These are phyloP conservation scores for Drosophila chauvacae DNA, from an alignment of 1,140 invertebrate genomes.

Conservation along the genomic window DNA sequence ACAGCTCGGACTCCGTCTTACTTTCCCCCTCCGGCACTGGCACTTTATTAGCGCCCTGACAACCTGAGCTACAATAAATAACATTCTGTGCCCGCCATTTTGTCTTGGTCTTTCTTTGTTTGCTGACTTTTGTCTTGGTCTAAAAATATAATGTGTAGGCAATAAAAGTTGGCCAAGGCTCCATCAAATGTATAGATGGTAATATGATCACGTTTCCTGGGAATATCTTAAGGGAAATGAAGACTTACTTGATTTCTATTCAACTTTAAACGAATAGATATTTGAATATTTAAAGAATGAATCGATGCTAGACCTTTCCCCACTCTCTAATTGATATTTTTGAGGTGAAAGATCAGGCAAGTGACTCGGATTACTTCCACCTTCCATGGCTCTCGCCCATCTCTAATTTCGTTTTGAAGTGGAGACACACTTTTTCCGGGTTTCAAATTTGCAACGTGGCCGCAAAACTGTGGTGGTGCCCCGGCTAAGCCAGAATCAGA, in stretches of 20 bases:
- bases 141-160: slow-evolving; percentile 17
- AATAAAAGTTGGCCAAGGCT: slow-evolving; percentile 14
- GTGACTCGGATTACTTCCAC: background rate
- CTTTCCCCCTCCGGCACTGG: slow-evolving; percentile 8
- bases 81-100: slow-evolving; percentile 64
- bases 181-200: slow-evolving; percentile 11
- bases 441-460: slow-evolving; percentile 28
- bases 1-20: slow-evolving; percentile 35
- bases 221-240: background rate
- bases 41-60: slow-evolving; percentile 78
- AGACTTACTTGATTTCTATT: background rate
- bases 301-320: too few species aligned
- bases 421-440: slow-evolving; percentile 16
- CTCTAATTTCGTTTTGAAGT: slow-evolving; percentile 53
- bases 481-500: slow-evolving; percentile 70
- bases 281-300: background rate
- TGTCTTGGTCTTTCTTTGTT: slow-evolving; percentile 5
- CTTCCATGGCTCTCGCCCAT: background rate
- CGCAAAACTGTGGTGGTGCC: slow-evolving; percentile 21
- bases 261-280: background rate
- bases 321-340: background rate
- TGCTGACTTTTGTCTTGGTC: slow-evolving; percentile 8
- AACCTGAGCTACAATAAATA: slow-evolving; percentile 76
- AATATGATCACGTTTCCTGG: slow-evolving; percentile 25
- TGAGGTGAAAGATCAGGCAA: background rate